phyloP scores from a whole-genome alignment of 2,797 vertebrate genomes.

The Psittacula derbiana region DNA sequence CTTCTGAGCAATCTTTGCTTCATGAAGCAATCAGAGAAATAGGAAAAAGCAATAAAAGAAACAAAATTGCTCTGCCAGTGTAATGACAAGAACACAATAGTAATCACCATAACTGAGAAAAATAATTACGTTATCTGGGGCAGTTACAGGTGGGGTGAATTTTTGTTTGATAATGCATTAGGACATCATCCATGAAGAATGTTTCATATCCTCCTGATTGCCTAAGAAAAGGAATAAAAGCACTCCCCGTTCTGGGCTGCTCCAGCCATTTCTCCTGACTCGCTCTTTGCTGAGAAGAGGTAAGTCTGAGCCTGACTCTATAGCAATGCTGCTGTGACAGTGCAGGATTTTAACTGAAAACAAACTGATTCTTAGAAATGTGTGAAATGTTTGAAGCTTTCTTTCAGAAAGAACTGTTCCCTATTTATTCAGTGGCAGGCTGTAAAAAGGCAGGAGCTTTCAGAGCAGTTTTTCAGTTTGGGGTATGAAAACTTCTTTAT shows the following conservation, averaged over 20 bases:
- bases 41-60: neutral
- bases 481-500: neutral
- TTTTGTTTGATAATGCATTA: neutral
- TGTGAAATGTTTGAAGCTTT: neutral
- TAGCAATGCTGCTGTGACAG: neutral
- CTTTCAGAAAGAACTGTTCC: neutral
- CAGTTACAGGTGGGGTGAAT: neutral
- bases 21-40: neutral
- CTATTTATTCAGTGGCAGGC: neutral
- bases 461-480: neutral
- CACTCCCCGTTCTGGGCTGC: fast-evolving
- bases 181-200: neutral
- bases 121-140: slow-evolving; percentile 2
- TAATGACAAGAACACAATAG: neutral
- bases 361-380: neutral
- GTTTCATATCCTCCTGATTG: neutral
- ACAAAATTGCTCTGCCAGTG: neutral
- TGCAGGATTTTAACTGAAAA: neutral
- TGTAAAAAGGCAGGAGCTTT: neutral
- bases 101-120: neutral
- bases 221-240: slow-evolving; percentile 34
- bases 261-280: neutral
- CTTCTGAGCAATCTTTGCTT: neutral
- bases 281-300: neutral
- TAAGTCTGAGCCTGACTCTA: neutral